Base-by-base conservation (phyloP, 1,140 invertebrate species). In the Cephus cinctus region DNA sequence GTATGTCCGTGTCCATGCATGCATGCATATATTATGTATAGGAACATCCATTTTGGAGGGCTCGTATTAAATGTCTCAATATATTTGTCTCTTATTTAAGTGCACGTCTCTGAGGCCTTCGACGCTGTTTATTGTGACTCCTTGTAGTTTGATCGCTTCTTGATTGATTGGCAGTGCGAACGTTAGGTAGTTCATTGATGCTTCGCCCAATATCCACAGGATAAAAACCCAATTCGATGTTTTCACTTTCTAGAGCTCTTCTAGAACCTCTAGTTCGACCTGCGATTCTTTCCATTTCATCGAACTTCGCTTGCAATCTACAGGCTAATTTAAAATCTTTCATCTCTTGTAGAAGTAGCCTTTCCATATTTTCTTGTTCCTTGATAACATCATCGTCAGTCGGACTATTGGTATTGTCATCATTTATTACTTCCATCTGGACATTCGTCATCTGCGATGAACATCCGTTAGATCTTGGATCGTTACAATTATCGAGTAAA, bases 271-370 rank as follows among this genome's bases (percentile, higher is more conserved):
- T 61, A 2, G 73, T 75, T 8, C 75, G 65, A 5, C 63, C 66
- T 0, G 69, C 64, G 9, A 70, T 53, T 44, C 61, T 56, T 11
- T 69, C 71, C 65, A 74, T 63, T 6, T 71, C 69, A 32, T 74
- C 58, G 14, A 70, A 76, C 18, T 73, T 56, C 0, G 64, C 63
- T 32, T 76, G 74, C 21, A 76, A 54, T 47, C 63, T 63, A 19
- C 57, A 45, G 0, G 73, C 72, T 1, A 76, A 15, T 23, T 75
- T 71, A 16, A 69, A 72, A 47, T 76, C 74, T 41, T 67, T 55
- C 41, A 67, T 68, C 20, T 77, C 74, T 14, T 76, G 74, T 3
- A 61, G 40, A 4, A 73, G 45, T 8, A 70, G 20, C 22, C 53
- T 57, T 18, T 76, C 73, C 6, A 74, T 68, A 39, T 65, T 54